Evolutionary conservation across 2,888 invertebrate species (phyloP).

Genomic region (Pseudoips prasinana): DNA sequence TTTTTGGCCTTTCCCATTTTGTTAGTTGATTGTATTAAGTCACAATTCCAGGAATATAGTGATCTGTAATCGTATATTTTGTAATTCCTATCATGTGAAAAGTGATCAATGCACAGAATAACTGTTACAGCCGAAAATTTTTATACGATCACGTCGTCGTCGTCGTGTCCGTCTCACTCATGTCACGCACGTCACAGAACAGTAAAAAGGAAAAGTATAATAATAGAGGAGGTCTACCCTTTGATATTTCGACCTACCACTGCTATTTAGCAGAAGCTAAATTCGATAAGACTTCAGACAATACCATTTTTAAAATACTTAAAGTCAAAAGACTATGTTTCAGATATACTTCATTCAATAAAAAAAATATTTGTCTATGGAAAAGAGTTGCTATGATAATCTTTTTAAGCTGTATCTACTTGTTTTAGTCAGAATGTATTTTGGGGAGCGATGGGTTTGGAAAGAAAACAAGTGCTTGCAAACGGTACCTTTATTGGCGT

Average conservation of each 20-base stretch:
- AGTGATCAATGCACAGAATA: slow-evolving; percentile 59
- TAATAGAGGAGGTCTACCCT: slow-evolving; percentile 7
- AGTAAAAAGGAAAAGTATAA: slow-evolving; percentile 16
- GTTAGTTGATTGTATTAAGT: slow-evolving; percentile 59
- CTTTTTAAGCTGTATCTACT: no score
- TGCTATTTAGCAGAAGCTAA: no score
- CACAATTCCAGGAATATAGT: slow-evolving; percentile 65
- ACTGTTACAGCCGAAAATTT: slow-evolving; percentile 53
- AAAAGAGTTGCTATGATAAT: no score
- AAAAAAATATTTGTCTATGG: no score
- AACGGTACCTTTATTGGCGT: no score
- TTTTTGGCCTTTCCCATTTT: slow-evolving; percentile 92
- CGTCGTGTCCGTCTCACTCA: slow-evolving; percentile 59
- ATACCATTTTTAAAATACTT: no score
- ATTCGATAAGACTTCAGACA: no score
- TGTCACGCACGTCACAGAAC: slow-evolving; percentile 29
- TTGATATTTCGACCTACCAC: slow-evolving; percentile 1
- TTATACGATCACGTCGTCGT: slow-evolving; percentile 58
- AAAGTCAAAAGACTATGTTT: no score
- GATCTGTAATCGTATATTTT: slow-evolving; percentile 59
- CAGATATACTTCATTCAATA: no score
- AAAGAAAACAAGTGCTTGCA: no score
- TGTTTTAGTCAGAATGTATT: no score
- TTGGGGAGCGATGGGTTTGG: no score
- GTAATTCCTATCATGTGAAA: slow-evolving; percentile 78